A percentile compares a stretch with the other conserved stretches of the same genome.
Evolutionary conservation across 2,888 invertebrate species (phyloP).

Genomic region (Spilosoma lubricipeda): DNA sequence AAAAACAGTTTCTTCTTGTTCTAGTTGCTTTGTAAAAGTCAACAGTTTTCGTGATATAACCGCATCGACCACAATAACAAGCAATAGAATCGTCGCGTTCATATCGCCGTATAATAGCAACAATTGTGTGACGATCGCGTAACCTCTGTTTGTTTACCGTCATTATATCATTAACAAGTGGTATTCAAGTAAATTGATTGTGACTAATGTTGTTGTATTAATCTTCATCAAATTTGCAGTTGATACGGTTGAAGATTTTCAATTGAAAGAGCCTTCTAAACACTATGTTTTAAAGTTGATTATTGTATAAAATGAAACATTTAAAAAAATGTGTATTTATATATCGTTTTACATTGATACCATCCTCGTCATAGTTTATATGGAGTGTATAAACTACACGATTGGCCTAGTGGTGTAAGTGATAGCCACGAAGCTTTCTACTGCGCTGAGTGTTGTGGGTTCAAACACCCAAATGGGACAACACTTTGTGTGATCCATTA

Average conservation of each 20-base stretch:
- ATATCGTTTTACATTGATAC: no score
- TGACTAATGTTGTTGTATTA: conserved; percentile 35
- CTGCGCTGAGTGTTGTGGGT: no score
- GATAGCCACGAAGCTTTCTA: no score
- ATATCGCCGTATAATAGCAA: conserved; percentile 68
- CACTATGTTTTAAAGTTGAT: no score
- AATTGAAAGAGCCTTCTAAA: neutral
- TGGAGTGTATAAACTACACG: no score
- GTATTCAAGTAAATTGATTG: conserved; percentile 40
- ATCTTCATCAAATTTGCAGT: neutral
- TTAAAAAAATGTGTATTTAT: no score
- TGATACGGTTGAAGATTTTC: neutral
- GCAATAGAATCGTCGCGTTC: conserved; percentile 49
- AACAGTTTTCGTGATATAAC: conserved; percentile 28
- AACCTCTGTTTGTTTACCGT: conserved; percentile 27
- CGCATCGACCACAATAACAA: conserved; percentile 39
- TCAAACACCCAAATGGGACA: no score
- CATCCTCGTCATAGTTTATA: no score
- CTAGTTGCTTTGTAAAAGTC: conserved; percentile 2
- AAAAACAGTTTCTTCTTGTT: no score
- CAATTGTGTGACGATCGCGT: conserved; percentile 47
- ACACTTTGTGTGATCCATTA: no score
- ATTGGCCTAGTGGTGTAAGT: no score
- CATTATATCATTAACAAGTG: conserved; percentile 34
- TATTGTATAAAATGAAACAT: neutral